Conservation (phyloP, 2,113 vertebrate species). For the Gambusia affinis region DNA sequence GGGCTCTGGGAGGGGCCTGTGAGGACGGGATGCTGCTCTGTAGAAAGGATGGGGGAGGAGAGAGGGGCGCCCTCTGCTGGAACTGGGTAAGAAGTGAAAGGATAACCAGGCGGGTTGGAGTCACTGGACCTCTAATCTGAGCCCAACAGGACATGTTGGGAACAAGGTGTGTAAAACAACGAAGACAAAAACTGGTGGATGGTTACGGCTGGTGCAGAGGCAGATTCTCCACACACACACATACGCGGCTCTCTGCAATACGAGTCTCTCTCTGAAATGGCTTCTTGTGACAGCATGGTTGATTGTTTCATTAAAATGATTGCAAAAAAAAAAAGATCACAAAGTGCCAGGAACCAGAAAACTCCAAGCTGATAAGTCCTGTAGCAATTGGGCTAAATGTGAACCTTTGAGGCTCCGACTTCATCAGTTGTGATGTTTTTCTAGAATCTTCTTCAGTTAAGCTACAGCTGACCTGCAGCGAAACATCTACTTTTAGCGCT, state of each 20-base stretch:
- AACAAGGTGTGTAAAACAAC: constrained; percentile 38
- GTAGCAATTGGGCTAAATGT: constrained; percentile 46
- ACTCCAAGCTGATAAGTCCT: constrained; percentile 16
- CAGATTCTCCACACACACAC: constrained; percentile 2
- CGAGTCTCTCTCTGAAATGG: constrained; percentile 62
- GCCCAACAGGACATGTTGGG: constrained; percentile 48
- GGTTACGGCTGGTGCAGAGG: constrained; percentile 50
- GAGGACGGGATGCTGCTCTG: constrained; percentile 57
- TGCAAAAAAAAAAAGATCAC: too few relatives aligned
- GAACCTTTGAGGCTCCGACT: constrained; percentile 38
- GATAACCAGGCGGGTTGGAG: constrained; percentile 11
- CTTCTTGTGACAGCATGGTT: constrained; percentile 74
- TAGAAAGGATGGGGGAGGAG: constrained; percentile 13
- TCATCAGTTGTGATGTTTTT: too few relatives aligned
- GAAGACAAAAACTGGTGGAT: constrained; percentile 47
- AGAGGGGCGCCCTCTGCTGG: constrained; percentile 1
- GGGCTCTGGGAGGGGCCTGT: constrained; percentile 78
- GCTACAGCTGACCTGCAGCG: too few relatives aligned
- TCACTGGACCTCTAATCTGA: constrained; percentile 54
- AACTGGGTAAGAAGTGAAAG: constrained; percentile 6
- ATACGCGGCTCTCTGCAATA: constrained; percentile 38
- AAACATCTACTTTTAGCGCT: too few relatives aligned
- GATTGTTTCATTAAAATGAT: constrained; percentile 56
- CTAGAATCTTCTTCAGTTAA: too few relatives aligned
- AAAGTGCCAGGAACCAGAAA: too few relatives aligned